phyloP scores from a whole-genome alignment of 2,113 vertebrate genomes.

The Chlamydotis undulata region DNA sequence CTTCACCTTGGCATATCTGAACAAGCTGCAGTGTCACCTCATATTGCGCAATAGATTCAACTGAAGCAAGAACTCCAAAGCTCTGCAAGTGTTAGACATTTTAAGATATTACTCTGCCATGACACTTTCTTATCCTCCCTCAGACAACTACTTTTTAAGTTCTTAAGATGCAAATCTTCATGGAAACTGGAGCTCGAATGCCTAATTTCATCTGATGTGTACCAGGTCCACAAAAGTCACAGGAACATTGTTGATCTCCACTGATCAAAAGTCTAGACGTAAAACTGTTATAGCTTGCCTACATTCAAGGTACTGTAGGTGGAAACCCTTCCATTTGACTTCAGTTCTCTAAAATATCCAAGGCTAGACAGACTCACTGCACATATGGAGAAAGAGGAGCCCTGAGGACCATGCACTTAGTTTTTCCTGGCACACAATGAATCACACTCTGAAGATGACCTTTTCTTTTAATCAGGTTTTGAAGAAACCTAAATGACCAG shows the following conservation, averaged over 20 bases:
- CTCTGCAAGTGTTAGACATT: neutral
- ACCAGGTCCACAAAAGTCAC: neutral
- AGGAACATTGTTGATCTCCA: rapidly evolving
- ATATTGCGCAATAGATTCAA: neutral
- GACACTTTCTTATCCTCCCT: neutral
- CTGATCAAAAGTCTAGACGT: neutral
- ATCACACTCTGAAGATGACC: neutral
- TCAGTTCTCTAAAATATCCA: neutral
- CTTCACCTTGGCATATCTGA: neutral
- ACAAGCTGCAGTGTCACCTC: neutral
- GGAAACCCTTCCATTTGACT: neutral
- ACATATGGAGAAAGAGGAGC: neutral
- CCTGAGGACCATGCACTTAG: neutral
- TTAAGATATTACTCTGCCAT: neutral
- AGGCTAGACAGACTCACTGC: neutral
- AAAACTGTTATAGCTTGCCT: neutral
- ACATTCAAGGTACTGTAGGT: neutral
- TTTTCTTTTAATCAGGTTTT: neutral
- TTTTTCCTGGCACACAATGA: neutral
- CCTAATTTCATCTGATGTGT: neutral
- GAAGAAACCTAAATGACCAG: neutral
- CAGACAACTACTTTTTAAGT: neutral
- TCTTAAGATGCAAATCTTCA: neutral
- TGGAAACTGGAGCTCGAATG: neutral
- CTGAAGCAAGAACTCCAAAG: neutral